Evolutionary conservation across 2,888 invertebrate genomes (phyloP), one percentile per base, ranked within the genome.

Genomic region (Serripes groenlandicus): DNA sequence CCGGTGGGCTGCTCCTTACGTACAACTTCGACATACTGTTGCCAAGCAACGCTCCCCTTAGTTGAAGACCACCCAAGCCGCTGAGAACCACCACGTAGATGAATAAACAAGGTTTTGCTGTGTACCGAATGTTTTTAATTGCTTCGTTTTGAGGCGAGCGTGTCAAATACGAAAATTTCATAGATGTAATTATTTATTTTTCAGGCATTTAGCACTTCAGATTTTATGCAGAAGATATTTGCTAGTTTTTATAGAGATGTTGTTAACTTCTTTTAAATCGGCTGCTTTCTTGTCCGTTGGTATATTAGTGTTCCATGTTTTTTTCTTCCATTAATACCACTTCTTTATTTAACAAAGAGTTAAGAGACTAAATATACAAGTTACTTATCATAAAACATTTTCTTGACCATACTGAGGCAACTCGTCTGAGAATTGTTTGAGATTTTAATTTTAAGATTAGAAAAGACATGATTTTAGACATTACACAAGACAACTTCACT

Each of bases 1-100:
- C 88, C 82, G 91, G 89, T 87, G 91, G 91, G 89, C 89, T 88
- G 90, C 90, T 91, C 91, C 90, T 89, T 90, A 90, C 91, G 91
- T 91, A 91, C 88, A 90, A 88, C 90, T 90, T 92, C 88, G 85
- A 92, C 92, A 93, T 94, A 75, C 93, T 92, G 93, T 94, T 93
- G 93, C 94, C 87, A 89, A 90, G 94, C 93, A 93, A 93, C 94
- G 92, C 92, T 93, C 93, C 91, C 93, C 93, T 90, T 92, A 89
- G 92, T 92, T 88, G 91, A 82, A 89, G 94, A 93, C 94, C 94
- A 94, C 94, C 92, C 94, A 94, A 88, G 92, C 87, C 71, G 93
- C 75, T 70, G 76, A 71, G 91, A 91, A 88, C 90, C 89, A 86
- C 90, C 88, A 86, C 90, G 85, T 83, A 86, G 90, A 83, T 83